Evolutionary conservation across 2,888 invertebrate species (phyloP), one percentile per base, ranked within the genome.

Genomic region (Drosophila yooni): DNA sequence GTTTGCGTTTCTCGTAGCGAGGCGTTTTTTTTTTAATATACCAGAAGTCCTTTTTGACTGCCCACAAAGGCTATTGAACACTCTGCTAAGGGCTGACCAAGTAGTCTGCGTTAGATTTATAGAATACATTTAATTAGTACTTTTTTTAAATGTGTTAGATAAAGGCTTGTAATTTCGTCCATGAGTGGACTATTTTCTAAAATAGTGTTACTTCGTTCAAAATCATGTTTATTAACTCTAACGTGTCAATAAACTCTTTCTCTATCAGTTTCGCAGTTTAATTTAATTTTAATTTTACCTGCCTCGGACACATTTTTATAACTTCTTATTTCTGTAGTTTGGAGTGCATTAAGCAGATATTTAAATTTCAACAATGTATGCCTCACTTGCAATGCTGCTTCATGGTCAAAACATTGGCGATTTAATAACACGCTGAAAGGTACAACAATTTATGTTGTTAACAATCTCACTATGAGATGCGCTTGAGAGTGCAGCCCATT

Each of bases 401-500:
- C 5, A 21, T 21, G 11, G 11, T 46, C 46, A 46, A 25, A 7
- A 4, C 13, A 46, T 15, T 46, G 46, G 18, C 21, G 27, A 34
- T 27, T 38, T 43, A 15, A 52, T 34, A 64, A 52, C 56, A 21
- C 31, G 15, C 5, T 33, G 6, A 29, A 38, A 60, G 40, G 48
- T 18, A 27, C 8, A 25, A 40, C 50, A 68, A 27, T 33, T 43
- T 21, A 61, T 43, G 51, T 43, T 56, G 33, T 29, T 59, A 33
- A 33, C 40, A 27, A 54, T 29, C 27, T 67, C 4, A 54, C 25
- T 56, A n/a, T 11, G 21, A 64, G 40, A 21, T 21, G 21, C 25
- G 31, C 21, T 43, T 18, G 11, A 3, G 27, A 27, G 50, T 27
- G 13, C 64, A 51, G 25, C 21, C 21, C 40, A 13, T 6, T 51